Evolutionary conservation across 2,888 invertebrate species (phyloP), one percentile per base, ranked within the genome.

Genomic region (Linnaemya tessellans): DNA sequence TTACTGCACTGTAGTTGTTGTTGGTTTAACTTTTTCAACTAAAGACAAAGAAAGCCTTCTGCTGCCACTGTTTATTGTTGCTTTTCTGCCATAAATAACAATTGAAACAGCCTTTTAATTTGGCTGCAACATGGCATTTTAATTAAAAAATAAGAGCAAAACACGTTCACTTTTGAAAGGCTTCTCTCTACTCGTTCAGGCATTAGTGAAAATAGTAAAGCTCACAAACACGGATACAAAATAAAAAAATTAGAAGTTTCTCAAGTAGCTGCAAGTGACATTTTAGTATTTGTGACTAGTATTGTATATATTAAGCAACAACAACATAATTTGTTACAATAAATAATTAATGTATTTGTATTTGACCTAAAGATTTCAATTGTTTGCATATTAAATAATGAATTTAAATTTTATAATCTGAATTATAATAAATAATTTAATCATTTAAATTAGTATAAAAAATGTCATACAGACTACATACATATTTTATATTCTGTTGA

Each of bases 111-210:
- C 46, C 64, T 43, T 25, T 8, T 71, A 41, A 20, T 60, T 54
- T 74, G 74, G 74, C 84, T 74, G 84, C 84, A 64, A 74, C 68
- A 80, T 70, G 79, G 49, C 46, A 74, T 70, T 84, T 84, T 84
- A 84, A 84, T 84, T 80, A 84, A 84, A n/a, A 80, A 79, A 60
- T 22, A 43, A n/a, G 51, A 38, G 2, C 20, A 10, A 35, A 22
- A n/a, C 11, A 46, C 10, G 15, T 20, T 35, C 2, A 15, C 7
- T 30, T 49, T 43, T 46, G 41, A 10, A 13, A n/a, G n/a, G 46
- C 7, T 35, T 18, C n/a, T 54, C 30, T 30, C n/a, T 54, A 22
- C 46, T 5, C 35, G 35, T 5, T 30, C 18, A 73, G 20, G 20
- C 13, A 25, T 15, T 5, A 5, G 8, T 0, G 9, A 20, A 20